phyloP scores from a whole-genome alignment of 1,140 invertebrate species.

The Bombus balteatus region DNA sequence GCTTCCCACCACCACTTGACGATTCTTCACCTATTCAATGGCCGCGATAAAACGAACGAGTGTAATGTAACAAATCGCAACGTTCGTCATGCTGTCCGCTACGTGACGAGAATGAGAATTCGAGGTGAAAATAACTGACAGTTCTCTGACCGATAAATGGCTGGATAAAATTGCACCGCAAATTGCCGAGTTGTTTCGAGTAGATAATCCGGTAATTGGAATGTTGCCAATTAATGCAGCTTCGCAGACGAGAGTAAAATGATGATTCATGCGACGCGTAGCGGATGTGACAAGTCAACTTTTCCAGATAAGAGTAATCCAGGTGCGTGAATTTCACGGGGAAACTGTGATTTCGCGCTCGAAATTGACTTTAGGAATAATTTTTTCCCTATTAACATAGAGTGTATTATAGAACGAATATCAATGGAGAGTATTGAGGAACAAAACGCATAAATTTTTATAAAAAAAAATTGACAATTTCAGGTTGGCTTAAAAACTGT shows the following conservation, averaged over 20 bases:
- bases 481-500: too few relatives aligned
- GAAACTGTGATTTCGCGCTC: neutral
- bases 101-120: constrained; percentile 53
- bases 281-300: constrained; percentile 13
- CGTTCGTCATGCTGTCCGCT: constrained; percentile 54
- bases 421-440: too few relatives aligned
- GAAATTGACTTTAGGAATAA: neutral
- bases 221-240: constrained; percentile 43
- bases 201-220: constrained; percentile 54
- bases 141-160: constrained; percentile 15
- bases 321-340: neutral
- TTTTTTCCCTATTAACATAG: too few relatives aligned
- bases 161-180: constrained; percentile 48
- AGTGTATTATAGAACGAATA: too few relatives aligned
- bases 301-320: constrained; percentile 20
- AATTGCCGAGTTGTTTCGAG: constrained; percentile 42
- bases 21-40: constrained; percentile 13
- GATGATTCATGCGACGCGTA: neutral
- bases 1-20: neutral
- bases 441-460: too few relatives aligned
- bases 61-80: constrained; percentile 48
- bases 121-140: constrained; percentile 49
- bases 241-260: neutral
- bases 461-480: too few relatives aligned
- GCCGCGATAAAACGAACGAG: constrained; percentile 35